Evolutionary conservation across 2,888 invertebrate species (phyloP), one percentile per base, ranked within the genome.

Genomic region (Cryptus viduatorius): DNA sequence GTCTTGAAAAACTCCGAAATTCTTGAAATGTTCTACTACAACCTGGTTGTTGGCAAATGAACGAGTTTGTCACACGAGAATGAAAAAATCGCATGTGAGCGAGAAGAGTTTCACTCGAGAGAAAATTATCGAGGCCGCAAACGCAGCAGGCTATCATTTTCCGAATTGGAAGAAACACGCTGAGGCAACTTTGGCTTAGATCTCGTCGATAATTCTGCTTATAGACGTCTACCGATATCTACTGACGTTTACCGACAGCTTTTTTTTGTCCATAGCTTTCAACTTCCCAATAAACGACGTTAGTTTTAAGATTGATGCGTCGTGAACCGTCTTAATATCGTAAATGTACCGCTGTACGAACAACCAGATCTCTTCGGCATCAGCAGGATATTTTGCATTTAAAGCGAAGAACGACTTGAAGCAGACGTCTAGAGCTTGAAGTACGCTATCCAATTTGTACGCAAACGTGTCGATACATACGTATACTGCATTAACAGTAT

Each of bases 341-440:
- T 53, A 85, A 19, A 86, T 16, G 48, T 75, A 68, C 50, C 84
- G 24, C 69, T 86, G 86, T 5, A 86, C 78, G 0, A 86, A 53
- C 48, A 86, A 12, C 86, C 86, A 86, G 2, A 86, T 79, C 73
- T 85, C 82, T 67, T 86, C 83, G 24, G 85, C 85, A 44, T 86
- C 85, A 42, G 82, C 82, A 4, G 85, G 86, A 46, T 86, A 86
- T 42, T 82, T 82, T 4, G 83, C 61, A 69, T 83, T 83, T 12
- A 85, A 79, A 8, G 68, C 82, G 19, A 79, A 72, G 10, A 85
- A 86, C 12, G 82, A 64, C 19, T 83, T 84, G 16, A 85, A 84
- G 10, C 83, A 42, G 8, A 85, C 65, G 19, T 86, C 85, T 1
- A 50, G 50, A 0, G 1, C 50, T 50, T 50, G 50, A 4, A 50